A percentile compares a stretch with the other conserved stretches of the same genome.
Evolutionary conservation across 2,888 invertebrate genomes (phyloP).

Genomic region (Agonopterix heracliana): DNA sequence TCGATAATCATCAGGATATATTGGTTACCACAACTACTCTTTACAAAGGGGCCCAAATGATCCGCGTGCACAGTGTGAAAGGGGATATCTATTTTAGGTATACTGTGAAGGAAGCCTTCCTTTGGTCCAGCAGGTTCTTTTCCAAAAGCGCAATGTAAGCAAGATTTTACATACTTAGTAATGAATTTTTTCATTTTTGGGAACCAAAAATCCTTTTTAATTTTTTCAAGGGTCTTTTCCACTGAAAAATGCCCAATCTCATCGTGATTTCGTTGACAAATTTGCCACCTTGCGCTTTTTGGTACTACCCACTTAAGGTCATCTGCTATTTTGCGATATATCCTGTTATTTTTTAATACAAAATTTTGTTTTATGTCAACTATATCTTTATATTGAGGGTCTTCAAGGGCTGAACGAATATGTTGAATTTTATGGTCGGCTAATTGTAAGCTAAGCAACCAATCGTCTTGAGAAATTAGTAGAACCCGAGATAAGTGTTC

Average conservation of each 20-base stretch:
- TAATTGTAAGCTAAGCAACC: conserved; percentile 16
- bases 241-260: conserved; percentile 21
- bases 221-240: conserved; percentile 17
- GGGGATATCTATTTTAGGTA: conserved; percentile 11
- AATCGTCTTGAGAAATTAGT: conserved; percentile 9
- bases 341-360: conserved; percentile 6
- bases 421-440: conserved; percentile 10
- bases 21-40: conserved; percentile 10
- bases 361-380: conserved; percentile 4
- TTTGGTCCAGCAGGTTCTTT: conserved; percentile 2
- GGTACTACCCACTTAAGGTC: conserved; percentile 19
- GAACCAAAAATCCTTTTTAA: conserved; percentile 30
- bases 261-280: conserved; percentile 19
- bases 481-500: conserved; percentile 24
- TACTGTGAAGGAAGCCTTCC: conserved; percentile 11
- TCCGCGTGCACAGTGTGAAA: conserved; percentile 19
- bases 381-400: conserved; percentile 9
- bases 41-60: conserved; percentile 18
- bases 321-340: conserved; percentile 12
- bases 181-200: conserved; percentile 24
- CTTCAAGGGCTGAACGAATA: conserved; percentile 15
- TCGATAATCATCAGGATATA: conserved; percentile 13
- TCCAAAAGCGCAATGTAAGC: conserved; percentile 32
- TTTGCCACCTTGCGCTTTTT: conserved; percentile 17
- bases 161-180: conserved; percentile 14